Evolutionary conservation across 2,113 vertebrate species (phyloP), one percentile per base, ranked within the genome.

Genomic region (Probosciger aterrimus): DNA sequence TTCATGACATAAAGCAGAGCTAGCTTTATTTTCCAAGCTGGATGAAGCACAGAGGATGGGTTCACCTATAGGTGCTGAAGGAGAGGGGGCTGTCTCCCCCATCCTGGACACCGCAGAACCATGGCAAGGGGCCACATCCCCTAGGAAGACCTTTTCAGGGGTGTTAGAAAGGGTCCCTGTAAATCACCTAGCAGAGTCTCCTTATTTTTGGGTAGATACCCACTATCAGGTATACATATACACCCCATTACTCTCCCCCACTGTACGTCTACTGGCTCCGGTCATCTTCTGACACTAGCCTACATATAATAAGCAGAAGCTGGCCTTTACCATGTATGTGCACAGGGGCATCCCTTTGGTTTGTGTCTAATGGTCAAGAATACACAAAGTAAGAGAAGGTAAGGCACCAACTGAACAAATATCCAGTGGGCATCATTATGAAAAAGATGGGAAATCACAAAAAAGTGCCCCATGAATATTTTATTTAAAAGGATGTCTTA

Each of bases 371-470:
- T 55, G 11, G 23, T 88, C 64, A 68, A 74, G 85, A 63, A 88
- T 64, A 80, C 46, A 31, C 9, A 8, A 94, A 90, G 30, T 49
- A 35, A 70, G 63, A 73, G 85, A 73, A 88, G 59, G 18, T 33
- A 64, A 76, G 18, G 47, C 18, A 6, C 47, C 10, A 18, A 57
- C 0, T 53, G 74, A 92, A 55, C 52, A 86, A 69, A 33, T 90
- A 90, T 81, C 82, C 73, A 57, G 52, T 84, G 86, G 67, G 57
- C 50, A 84, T 84, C 69, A 27, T 78, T 87, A 82, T 12, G 41
- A 50, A 91, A 92, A 92, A 68, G 60, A 86, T 44, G 84, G 43
- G 37, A 52, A 89, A 86, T 64, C 49, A 73, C 43, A 74, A 92
- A 76, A 87, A 92, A 79, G 47, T 47, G 55, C 14, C 23, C 39